A percentile compares a stretch with the other conserved stretches of the same genome.
These are phyloP conservation scores for Varanus komodoensis DNA, from an alignment of 2,113 vertebrate species.

Conservation along the genomic window DNA sequence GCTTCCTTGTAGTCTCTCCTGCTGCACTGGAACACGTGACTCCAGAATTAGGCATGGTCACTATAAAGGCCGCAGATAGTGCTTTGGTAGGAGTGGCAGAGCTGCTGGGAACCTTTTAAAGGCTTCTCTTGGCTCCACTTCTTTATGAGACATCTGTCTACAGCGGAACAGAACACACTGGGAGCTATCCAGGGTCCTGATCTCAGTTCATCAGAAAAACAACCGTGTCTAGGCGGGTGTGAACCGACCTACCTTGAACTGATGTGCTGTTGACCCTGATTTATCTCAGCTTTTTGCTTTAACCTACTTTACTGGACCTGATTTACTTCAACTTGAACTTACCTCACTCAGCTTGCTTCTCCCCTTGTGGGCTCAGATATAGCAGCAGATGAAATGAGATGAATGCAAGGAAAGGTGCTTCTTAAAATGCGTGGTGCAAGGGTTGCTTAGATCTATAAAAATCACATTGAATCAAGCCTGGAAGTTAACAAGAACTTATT, in stretches of 20 bases:
- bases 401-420: background rate
- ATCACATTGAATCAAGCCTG: background rate
- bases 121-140: too few species aligned
- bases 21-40: background rate
- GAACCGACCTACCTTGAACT: background rate
- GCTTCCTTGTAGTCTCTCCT: background rate
- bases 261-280: too few species aligned
- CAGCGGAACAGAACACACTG: background rate
- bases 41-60: background rate
- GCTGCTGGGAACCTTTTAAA: too few species aligned
- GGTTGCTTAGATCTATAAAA: background rate
- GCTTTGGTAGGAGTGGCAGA: too few species aligned
- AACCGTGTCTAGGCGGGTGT: background rate
- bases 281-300: background rate
- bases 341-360: background rate
- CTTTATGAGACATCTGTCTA: background rate
- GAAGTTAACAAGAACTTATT: background rate
- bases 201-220: background rate
- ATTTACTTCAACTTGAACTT: background rate
- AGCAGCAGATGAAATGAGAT: background rate
- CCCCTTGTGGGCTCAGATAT: background rate
- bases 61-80: too few species aligned
- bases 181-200: background rate
- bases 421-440: background rate
- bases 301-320: background rate